These are phyloP conservation scores for Prionchulus punctatus DNA, from an alignment of 2,888 invertebrate species.

Conservation along the genomic window DNA sequence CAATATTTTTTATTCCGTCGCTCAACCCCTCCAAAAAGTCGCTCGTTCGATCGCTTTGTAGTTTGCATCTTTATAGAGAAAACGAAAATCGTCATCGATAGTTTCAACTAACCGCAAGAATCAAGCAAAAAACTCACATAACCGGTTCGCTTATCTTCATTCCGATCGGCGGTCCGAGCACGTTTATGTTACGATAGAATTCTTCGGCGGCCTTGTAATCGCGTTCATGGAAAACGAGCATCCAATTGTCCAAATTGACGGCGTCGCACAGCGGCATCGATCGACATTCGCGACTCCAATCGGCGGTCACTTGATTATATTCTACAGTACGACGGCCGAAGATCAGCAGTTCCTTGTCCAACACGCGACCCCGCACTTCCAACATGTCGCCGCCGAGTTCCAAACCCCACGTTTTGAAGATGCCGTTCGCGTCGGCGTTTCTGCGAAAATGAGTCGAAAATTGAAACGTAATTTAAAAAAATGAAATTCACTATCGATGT, in stretches of 20 bases:
- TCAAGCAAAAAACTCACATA: not conserved
- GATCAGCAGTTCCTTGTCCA: constrained; percentile 45
- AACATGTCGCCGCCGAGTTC: constrained; percentile 30
- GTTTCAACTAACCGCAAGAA: no score
- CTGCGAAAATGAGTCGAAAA: not conserved
- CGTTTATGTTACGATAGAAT: constrained; percentile 8
- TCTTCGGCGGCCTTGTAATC: not conserved
- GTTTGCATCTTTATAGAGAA: no score
- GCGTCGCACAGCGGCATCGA: constrained; percentile 1
- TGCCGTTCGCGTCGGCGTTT: constrained; percentile 37
- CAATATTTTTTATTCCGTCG: constrained; percentile 10
- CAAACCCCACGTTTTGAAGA: constrained; percentile 67
- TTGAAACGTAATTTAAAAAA: not conserved
- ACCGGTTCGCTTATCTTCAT: not conserved
- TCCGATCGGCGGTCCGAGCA: constrained; percentile 9
- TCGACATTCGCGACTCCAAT: not conserved
- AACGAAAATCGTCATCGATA: no score
- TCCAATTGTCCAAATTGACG: constrained; percentile 17
- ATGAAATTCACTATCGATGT: not conserved
- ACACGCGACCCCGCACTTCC: constrained; percentile 20
- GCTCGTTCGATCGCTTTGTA: no score
- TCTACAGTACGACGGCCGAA: constrained; percentile 41
- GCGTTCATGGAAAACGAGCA: constrained; percentile 13
- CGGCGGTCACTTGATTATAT: not conserved
- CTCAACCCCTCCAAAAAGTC: not conserved